Base-by-base conservation (phyloP, 2,113 vertebrate species). In the Tyrannus savana region DNA sequence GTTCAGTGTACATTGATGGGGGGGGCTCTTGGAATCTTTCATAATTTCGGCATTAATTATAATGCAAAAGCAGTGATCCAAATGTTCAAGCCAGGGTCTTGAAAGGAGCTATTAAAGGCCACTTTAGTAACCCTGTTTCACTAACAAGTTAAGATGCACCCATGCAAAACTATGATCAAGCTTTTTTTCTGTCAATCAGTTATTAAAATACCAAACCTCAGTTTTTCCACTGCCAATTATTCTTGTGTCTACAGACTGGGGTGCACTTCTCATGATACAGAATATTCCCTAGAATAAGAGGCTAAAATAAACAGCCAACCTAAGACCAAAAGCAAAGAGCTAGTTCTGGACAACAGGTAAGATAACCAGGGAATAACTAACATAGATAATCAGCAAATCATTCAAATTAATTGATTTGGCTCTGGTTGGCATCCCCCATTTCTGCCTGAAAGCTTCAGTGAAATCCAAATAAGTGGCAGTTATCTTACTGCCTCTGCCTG, bases 331-430 rank as follows among this genome's bases (percentile, higher is more conserved):
- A 31, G 58, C 76, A 93, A 91, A 89, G 64, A 91, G 10, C 49
- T 86, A 81, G 42, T 80, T 63, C 67, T 79, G 76, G 79, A 87
- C 83, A 91, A 64, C 71, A 69, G 64, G 72, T 11, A 78, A 98
- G 98, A 97, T 97, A 96, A 94, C 74, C 76, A 86, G 64, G 83
- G 84, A 96, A 95, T 93, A 93, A 97, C 97, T 96, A 98, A 98
- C 98, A 98, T 96, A 98, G 93, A 95, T 97, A 98, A 97, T 98
- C 95, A 89, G 98, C 90, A 97, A 98, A 98, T 98, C 81, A 98
- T 98, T 98, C 96, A 95, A 97, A 97, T 94, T 31, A 97, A 99
- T 98, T 97, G 98, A 99, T 99, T 98, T 59, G 55, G 39, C 67
- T 94, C 42, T 95, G 91, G 83, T 87, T 97, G 98, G 98, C 97